Evolutionary conservation across 2,113 vertebrate genomes (phyloP), one percentile per base, ranked within the genome.

Genomic region (Peromyscus californicus): DNA sequence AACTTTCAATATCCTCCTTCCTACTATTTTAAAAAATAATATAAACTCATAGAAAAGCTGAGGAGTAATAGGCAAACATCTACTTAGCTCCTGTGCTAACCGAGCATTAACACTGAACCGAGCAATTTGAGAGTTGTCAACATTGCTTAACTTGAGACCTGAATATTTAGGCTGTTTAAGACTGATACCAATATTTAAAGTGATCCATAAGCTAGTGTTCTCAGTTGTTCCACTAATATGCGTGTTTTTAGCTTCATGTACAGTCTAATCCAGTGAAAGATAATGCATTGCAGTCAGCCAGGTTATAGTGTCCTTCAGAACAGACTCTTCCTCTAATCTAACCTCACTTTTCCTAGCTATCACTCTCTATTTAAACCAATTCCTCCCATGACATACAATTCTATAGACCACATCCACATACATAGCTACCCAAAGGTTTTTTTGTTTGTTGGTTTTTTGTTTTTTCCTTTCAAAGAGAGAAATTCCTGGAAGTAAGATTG

Each of bases 151-250:
- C 45, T 79, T 91, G 33, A 89, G 61, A 8, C 12, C 31, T 57
- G 91, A 93, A 10, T 88, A 92, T 83, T 51, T 39, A 82, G 36
- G 51, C 89, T 42, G 57, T 89, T 97, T 90, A 83, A 33, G 17
- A 45, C 70, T n/a, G 63, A 80, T n/a, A 48, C 11, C 65, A 36
- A 74, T 93, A 80, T 51, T 51, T 78, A 65, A 91, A 93, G 29
- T 45, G 82, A 93, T 78, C 33, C 22, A 87, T 45, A 61, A 54
- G 31, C 4, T 33, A 76, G 69, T 72, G 7, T 89, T 26, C 21
- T 86, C 36, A 1, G 1, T 29, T 88, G 3, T 42, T 2, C 8
- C 33, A 75, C 19, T 75, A 57, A 85, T 3, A 63, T 22, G 5
- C 16, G 12, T 97, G 9, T 54, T 89, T 67, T 45, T 36, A 89